Percentiles rank a stretch among this genome's conserved stretches.
These are phyloP conservation scores for Solen grandis DNA, from an alignment of 1,140 invertebrate species.

Conservation along the genomic window DNA sequence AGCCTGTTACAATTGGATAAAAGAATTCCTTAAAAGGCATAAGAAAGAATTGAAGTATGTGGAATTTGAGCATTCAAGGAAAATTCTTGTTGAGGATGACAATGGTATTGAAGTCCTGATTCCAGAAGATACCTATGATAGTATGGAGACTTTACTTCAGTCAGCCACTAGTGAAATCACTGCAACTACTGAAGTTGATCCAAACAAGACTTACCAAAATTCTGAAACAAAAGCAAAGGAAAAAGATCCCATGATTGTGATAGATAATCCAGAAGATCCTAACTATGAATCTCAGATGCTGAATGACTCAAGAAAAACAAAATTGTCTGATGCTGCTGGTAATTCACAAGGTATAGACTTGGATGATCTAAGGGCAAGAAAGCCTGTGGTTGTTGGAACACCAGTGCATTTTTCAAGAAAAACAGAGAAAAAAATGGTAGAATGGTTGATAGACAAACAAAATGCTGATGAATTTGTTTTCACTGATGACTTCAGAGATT, in stretches of 20 bases:
- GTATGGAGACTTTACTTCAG: slow-evolving; percentile 16
- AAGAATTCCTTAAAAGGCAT: slow-evolving; percentile 39
- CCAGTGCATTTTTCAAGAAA: slow-evolving; percentile 41
- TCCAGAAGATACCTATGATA: slow-evolving; percentile 30
- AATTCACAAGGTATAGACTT: not conserved
- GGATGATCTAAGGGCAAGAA: not conserved
- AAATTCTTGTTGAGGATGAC: not conserved
- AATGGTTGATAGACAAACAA: slow-evolving; percentile 41
- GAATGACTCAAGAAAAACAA: not conserved
- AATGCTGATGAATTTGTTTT: slow-evolving; percentile 47
- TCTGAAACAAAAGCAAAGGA: not conserved
- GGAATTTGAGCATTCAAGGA: slow-evolving; percentile 26
- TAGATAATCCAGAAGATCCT: slow-evolving; percentile 48
- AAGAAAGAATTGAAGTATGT: slow-evolving; percentile 46
- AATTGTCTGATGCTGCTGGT: not conserved
- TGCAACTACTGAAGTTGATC: not conserved
- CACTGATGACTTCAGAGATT: slow-evolving; percentile 49
- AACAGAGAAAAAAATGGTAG: slow-evolving; percentile 48
- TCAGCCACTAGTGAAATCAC: not conserved
- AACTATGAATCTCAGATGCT: slow-evolving; percentile 26
- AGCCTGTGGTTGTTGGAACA: slow-evolving; percentile 46
- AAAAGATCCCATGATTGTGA: slow-evolving; percentile 42
- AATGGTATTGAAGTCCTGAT: slow-evolving; percentile 21
- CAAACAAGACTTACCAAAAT: not conserved
- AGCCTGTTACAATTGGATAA: slow-evolving; percentile 49